These are phyloP conservation scores for Acanthornis magna DNA, from an alignment of 2,797 vertebrate species.

Conservation along the genomic window DNA sequence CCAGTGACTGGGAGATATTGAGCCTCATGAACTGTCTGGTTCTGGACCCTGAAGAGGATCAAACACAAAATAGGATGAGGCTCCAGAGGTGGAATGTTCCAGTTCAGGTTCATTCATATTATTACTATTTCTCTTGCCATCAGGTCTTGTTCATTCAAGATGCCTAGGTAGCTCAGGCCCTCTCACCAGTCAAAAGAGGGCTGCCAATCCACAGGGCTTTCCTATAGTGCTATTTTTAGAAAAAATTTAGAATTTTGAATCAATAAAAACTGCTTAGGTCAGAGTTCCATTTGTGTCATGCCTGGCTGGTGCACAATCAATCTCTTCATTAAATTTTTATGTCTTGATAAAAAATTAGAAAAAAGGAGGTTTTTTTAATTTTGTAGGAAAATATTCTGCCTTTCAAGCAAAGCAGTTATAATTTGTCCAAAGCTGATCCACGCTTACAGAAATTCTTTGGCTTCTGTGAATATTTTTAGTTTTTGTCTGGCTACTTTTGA, in stretches of 20 bases:
- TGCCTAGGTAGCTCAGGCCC: not conserved
- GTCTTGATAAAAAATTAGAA: not conserved
- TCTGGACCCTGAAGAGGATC: not conserved
- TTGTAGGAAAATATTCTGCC: not conserved
- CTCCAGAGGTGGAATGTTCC: not conserved
- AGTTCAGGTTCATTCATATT: not conserved
- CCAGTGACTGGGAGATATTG: not conserved
- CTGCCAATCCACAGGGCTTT: not conserved
- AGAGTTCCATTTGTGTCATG: not conserved
- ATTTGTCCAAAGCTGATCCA: not conserved
- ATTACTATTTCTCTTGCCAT: not conserved
- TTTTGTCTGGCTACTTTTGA: constrained; percentile 2
- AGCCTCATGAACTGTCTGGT: not conserved
- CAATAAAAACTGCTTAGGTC: not conserved
- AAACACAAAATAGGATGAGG: not conserved
- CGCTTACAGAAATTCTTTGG: not conserved
- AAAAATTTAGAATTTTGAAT: not conserved
- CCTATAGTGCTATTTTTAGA: not conserved
- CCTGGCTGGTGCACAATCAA: not conserved
- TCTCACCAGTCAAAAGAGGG: not conserved
- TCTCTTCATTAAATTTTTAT: not conserved
- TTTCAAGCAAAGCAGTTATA: not conserved
- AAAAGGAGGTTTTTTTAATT: not conserved
- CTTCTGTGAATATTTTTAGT: not conserved
- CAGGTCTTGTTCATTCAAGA: not conserved